A percentile compares a stretch with the other conserved stretches of the same genome.
phyloP scores from a whole-genome alignment of 2,888 invertebrate species.

The Tetanocera ferruginea region DNA sequence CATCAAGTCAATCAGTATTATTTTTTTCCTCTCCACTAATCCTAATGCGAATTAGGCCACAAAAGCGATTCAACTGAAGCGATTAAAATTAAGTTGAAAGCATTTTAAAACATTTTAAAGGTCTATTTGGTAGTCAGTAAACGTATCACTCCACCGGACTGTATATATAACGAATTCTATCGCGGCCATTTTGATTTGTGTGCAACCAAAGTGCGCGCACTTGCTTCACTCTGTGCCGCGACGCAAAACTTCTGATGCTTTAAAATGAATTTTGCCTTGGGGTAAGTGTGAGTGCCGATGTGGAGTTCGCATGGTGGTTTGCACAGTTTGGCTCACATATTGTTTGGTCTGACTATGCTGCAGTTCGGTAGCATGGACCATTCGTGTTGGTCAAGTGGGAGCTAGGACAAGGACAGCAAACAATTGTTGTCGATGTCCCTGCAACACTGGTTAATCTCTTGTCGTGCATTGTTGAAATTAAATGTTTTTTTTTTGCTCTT shows the following conservation, averaged over 20 bases:
- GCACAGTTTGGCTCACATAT: too few species aligned
- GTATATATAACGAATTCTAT: not conserved
- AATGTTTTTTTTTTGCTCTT: too few species aligned
- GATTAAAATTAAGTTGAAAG: conserved; percentile 26
- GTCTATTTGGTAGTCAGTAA: not conserved
- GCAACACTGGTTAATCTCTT: conserved; percentile 9
- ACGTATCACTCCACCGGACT: too few species aligned
- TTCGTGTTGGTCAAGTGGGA: not conserved
- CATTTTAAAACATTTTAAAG: conserved; percentile 26
- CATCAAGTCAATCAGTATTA: too few species aligned
- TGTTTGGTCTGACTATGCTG: too few species aligned
- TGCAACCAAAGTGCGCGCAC: not conserved
- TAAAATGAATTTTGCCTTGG: not conserved
- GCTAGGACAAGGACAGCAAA: not conserved
- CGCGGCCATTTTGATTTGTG: conserved; percentile 41
- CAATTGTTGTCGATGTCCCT: not conserved
- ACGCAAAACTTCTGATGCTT: conserved; percentile 6
- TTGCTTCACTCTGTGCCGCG: not conserved
- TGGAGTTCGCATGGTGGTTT: too few species aligned
- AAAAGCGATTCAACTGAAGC: conserved; percentile 11
- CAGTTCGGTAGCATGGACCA: too few species aligned
- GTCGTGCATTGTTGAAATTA: not conserved
- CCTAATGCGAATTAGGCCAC: conserved; percentile 25
- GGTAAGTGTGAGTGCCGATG: not conserved
- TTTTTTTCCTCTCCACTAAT: not conserved